These are phyloP conservation scores for Felis chaus DNA, from an alignment of 2,113 vertebrate species.

Conservation along the genomic window DNA sequence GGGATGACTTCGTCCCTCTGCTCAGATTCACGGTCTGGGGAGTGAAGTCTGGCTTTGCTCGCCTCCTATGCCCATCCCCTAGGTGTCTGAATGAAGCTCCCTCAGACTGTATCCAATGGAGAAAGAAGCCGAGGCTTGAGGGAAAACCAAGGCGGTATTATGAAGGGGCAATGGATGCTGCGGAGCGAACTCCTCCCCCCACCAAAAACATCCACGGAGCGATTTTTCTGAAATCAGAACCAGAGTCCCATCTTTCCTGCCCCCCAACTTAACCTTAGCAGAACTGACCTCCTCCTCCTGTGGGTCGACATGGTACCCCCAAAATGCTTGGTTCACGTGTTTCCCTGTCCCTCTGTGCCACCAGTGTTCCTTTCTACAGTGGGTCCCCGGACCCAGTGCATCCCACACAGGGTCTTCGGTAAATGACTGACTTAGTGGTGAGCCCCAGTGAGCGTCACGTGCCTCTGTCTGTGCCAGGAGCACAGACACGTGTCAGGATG, in stretches of 20 bases:
- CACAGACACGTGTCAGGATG: background rate
- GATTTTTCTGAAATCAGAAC: background rate
- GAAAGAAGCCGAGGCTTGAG: background rate
- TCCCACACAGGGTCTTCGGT: background rate
- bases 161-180: background rate
- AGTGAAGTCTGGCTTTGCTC: background rate
- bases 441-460: accelerated
- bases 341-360: background rate
- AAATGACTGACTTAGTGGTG: background rate
- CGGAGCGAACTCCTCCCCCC: background rate
- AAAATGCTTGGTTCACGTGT: background rate
- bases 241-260: background rate
- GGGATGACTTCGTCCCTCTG: background rate
- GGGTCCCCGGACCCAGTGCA: background rate
- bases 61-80: background rate
- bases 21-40: background rate
- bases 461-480: background rate
- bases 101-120: background rate
- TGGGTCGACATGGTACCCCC: too few species aligned
- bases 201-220: background rate
- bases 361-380: background rate
- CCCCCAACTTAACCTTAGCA: background rate
- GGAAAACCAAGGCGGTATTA: background rate
- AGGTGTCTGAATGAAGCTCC: background rate
- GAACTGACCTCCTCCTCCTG: background rate